phyloP scores from a whole-genome alignment of 2,113 vertebrate species.

The Mola mola region DNA sequence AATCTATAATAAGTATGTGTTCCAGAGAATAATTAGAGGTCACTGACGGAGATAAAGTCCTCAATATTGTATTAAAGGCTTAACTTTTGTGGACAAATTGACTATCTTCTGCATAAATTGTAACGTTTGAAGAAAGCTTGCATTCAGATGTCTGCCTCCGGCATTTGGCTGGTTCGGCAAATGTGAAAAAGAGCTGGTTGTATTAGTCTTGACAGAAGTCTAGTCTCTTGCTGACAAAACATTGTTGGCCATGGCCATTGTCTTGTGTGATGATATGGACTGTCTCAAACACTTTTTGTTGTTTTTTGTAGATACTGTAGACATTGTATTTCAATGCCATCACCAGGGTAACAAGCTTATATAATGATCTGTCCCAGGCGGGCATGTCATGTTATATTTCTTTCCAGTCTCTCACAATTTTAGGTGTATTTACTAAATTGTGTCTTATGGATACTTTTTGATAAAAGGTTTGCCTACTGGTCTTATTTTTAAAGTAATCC shows the following conservation, averaged over 20 bases:
- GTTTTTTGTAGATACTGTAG: slow-evolving; percentile 66
- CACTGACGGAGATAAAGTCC: too few species aligned
- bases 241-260: too few species aligned
- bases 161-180: too few species aligned
- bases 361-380: slow-evolving; percentile 56
- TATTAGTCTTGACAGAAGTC: slow-evolving; percentile 74
- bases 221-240: too few species aligned
- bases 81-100: slow-evolving; percentile 60
- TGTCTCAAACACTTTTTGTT: too few species aligned
- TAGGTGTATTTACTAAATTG: slow-evolving; percentile 35
- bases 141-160: slow-evolving; percentile 75
- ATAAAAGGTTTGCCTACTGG: slow-evolving; percentile 22
- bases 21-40: too few species aligned
- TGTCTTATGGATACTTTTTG: slow-evolving; percentile 17
- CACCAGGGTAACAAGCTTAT: slow-evolving; percentile 32
- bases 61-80: too few species aligned
- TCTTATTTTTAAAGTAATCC: slow-evolving; percentile 19
- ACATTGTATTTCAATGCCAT: slow-evolving; percentile 67
- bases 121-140: slow-evolving; percentile 79
- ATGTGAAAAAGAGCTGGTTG: slow-evolving; percentile 60
- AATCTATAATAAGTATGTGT: too few species aligned
- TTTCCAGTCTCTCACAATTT: slow-evolving; percentile 21
- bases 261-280: too few species aligned
- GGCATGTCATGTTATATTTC: slow-evolving; percentile 62
- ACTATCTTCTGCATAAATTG: slow-evolving; percentile 75